Evolutionary conservation across 2,113 vertebrate genomes (phyloP).

Genomic region (Pontoporia blainvillei): DNA sequence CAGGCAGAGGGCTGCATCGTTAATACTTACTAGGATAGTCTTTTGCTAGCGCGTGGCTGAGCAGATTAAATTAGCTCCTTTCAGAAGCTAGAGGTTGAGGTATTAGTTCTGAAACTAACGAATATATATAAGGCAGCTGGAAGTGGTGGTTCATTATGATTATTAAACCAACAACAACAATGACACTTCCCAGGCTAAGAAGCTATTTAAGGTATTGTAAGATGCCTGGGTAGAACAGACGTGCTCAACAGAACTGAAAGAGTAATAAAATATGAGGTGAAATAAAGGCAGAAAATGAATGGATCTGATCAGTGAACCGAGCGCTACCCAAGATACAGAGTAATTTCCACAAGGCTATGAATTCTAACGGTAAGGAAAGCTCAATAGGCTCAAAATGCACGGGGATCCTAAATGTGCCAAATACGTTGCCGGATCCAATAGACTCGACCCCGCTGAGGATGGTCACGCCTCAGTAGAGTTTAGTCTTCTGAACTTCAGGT

Average conservation of each 20-base stretch:
- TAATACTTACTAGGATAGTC: not conserved
- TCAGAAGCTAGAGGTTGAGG: not conserved
- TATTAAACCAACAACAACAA: not conserved
- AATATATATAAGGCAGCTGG: not conserved
- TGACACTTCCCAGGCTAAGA: not conserved
- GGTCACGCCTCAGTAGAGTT: not conserved
- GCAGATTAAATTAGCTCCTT: not conserved
- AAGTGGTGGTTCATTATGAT: not conserved
- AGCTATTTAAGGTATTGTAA: not conserved
- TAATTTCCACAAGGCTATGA: not conserved
- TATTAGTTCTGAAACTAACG: not conserved
- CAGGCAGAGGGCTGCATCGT: fast-evolving
- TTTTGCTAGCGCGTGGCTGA: not conserved
- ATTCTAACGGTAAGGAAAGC: not conserved
- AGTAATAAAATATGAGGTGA: not conserved
- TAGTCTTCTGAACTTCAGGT: not conserved
- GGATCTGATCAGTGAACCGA: not conserved
- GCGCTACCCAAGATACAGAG: not conserved
- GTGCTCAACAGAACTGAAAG: not conserved
- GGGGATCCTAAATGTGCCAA: not conserved
- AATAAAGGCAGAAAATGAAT: not conserved
- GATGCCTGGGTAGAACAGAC: not conserved
- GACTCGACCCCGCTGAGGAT: not conserved
- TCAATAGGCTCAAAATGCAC: not conserved
- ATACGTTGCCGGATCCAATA: not conserved